phyloP scores from a whole-genome alignment of 2,797 vertebrate genomes.

The Oreonectes daqikongensis region DNA sequence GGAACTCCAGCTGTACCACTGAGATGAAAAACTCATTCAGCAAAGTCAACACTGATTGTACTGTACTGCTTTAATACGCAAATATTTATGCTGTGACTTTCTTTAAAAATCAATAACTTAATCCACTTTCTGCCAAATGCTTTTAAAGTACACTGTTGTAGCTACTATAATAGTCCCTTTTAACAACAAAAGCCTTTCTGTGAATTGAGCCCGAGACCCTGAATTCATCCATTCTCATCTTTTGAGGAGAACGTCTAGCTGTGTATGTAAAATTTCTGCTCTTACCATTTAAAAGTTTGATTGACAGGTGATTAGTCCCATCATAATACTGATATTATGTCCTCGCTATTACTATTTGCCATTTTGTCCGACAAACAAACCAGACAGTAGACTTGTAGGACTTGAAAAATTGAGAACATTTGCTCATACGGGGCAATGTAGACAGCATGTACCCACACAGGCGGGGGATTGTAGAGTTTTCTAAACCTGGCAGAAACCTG shows the following conservation, averaged over 20 bases:
- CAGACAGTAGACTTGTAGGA: too few species aligned
- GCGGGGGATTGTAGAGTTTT: too few species aligned
- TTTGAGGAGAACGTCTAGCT: background rate
- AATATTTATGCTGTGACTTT: conserved; percentile 52
- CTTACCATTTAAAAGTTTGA: background rate
- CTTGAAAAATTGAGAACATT: too few species aligned
- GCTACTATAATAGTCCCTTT: conserved; percentile 23
- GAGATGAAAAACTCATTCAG: conserved; percentile 36
- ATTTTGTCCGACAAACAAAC: too few species aligned
- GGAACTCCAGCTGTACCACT: conserved; percentile 28
- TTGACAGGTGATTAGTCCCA: too few species aligned
- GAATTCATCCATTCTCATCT: conserved; percentile 28
- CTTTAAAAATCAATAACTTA: conserved; percentile 47
- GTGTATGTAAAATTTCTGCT: background rate
- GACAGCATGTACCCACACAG: too few species aligned
- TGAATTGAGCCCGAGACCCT: conserved; percentile 25
- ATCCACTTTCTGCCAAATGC: conserved; percentile 44
- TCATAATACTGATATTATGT: background rate
- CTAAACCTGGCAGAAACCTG: too few species aligned
- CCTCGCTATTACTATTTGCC: too few species aligned
- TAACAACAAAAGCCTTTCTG: conserved; percentile 38
- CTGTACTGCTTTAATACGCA: conserved; percentile 39
- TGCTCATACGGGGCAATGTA: too few species aligned
- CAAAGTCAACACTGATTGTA: conserved; percentile 49
- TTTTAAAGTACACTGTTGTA: conserved; percentile 24